Conservation (phyloP, 2,797 vertebrate genomes). For the Sibirionetta formosa region DNA sequence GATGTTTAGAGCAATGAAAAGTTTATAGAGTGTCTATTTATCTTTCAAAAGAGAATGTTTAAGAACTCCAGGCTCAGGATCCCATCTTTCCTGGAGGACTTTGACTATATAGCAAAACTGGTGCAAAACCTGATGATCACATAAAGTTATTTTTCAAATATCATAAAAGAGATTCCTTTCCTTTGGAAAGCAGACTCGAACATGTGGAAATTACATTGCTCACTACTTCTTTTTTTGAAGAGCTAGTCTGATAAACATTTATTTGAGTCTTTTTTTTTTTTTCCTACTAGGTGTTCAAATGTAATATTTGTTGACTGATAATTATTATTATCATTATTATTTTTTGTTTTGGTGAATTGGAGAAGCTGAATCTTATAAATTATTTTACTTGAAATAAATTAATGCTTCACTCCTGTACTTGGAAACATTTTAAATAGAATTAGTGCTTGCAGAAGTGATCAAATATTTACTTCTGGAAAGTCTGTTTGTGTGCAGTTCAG, state of each 20-base stretch:
- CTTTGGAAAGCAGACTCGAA: background rate
- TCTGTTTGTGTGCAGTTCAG: background rate
- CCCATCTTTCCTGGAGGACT: conserved; percentile 42
- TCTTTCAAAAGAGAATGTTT: conserved; percentile 71
- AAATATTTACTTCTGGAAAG: background rate
- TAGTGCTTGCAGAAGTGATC: background rate
- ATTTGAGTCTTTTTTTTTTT: background rate
- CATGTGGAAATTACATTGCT: background rate
- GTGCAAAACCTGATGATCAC: conserved; percentile 28
- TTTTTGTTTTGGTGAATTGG: background rate
- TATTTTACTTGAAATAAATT: background rate
- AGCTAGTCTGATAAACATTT: background rate
- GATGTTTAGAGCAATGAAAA: conserved; percentile 77
- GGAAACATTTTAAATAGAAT: background rate
- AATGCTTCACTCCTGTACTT: background rate
- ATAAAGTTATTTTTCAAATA: conserved; percentile 37
- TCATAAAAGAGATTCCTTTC: background rate
- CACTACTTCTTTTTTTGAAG: rapidly evolving
- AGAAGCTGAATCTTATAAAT: background rate
- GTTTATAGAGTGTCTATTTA: conserved; percentile 75
- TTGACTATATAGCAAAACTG: conserved; percentile 33
- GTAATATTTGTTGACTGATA: background rate
- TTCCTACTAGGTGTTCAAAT: background rate
- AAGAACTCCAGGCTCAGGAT: conserved; percentile 59
- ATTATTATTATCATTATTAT: background rate